Conservation (phyloP, 2,888 invertebrate species). For the Lucinisca nassula region DNA sequence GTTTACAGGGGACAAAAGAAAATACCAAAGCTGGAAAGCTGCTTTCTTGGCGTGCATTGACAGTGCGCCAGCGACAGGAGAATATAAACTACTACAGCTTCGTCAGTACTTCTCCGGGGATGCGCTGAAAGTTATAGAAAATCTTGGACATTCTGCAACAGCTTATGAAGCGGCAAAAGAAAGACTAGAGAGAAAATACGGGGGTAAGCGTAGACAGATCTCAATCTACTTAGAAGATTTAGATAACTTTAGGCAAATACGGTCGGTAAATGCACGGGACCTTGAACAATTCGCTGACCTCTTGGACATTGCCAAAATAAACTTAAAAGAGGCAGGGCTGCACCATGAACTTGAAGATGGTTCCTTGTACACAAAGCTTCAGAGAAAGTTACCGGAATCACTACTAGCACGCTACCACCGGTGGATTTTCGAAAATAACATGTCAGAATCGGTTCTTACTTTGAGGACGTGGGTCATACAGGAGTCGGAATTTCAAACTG, state of each 20-base stretch:
- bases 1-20: conserved; percentile 58
- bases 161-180: conserved; percentile 31
- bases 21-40: conserved; percentile 52
- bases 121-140: conserved; percentile 41
- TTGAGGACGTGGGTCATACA: conserved; percentile 24
- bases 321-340: conserved; percentile 18
- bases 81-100: conserved; percentile 60
- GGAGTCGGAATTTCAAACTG: conserved; percentile 38
- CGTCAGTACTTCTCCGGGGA: conserved; percentile 58
- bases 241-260: not conserved
- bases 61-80: conserved; percentile 51
- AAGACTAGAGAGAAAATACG: not conserved
- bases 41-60: conserved; percentile 54
- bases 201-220: conserved; percentile 1
- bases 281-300: too few relatives aligned
- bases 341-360: conserved; percentile 36
- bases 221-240: not conserved
- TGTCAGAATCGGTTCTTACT: conserved; percentile 25
- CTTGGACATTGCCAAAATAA: too few relatives aligned
- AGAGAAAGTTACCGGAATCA: conserved; percentile 34
- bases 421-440: conserved; percentile 37
- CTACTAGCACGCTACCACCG: too few relatives aligned
- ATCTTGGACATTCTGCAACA: conserved; percentile 44
- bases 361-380: conserved; percentile 19
- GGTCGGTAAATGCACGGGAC: not conserved